Evolutionary conservation across 2,113 vertebrate genomes (phyloP).

Genomic region (Perca schrenkii): DNA sequence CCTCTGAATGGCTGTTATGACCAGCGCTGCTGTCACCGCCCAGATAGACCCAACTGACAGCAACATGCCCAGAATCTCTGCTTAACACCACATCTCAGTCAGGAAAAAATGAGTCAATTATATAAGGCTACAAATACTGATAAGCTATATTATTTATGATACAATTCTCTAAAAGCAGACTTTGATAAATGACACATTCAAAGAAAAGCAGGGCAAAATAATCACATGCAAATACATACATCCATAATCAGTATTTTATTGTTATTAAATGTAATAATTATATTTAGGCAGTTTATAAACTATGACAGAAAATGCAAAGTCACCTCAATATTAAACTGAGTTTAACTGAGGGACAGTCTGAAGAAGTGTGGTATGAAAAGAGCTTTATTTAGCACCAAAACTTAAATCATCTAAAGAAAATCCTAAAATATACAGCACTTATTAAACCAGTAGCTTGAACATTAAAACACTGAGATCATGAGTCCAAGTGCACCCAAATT

Average conservation of each 20-base stretch:
- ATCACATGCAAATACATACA: not conserved
- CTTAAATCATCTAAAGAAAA: too few relatives aligned
- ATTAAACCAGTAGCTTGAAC: too few relatives aligned
- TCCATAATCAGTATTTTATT: not conserved
- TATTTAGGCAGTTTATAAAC: not conserved
- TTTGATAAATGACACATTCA: not conserved
- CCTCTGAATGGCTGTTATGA: constrained; percentile 87
- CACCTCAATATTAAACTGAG: not conserved
- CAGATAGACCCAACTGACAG: constrained; percentile 92
- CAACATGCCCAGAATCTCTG: constrained; percentile 92
- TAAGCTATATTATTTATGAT: too few relatives aligned
- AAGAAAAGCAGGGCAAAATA: not conserved
- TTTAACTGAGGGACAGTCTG: too few relatives aligned
- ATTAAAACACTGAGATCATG: too few relatives aligned
- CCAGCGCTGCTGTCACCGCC: constrained; percentile 88
- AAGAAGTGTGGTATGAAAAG: too few relatives aligned
- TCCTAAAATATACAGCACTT: not conserved
- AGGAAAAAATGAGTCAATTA: not conserved
- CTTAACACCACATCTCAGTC: not conserved
- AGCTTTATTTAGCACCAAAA: too few relatives aligned
- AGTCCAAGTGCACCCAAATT: too few relatives aligned
- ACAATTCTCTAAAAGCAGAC: not conserved
- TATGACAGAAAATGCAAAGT: not conserved
- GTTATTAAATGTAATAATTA: too few relatives aligned
- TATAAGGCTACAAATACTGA: not conserved